A percentile compares a stretch with the other conserved stretches of the same genome.
These are phyloP conservation scores for Trididemnum miniatum DNA, from an alignment of 23 tunicate species.

Conservation along the genomic window DNA sequence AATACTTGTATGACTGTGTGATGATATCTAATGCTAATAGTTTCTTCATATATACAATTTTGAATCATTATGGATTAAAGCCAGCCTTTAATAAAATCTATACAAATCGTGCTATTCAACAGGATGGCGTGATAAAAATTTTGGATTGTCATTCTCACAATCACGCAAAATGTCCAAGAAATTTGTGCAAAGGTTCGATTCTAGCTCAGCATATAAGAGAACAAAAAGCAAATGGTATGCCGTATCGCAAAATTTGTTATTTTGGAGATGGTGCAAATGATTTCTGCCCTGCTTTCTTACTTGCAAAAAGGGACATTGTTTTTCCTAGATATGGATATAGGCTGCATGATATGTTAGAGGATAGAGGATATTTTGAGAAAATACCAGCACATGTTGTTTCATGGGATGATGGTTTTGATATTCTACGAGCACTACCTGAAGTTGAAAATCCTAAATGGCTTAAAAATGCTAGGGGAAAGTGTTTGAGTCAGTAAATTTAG, in stretches of 20 bases:
- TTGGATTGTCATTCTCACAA: slow-evolving; percentile 43
- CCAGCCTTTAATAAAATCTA: slow-evolving; percentile 10
- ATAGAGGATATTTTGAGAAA: too few relatives aligned
- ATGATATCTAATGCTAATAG: slow-evolving; percentile 60
- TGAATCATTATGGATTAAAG: not conserved
- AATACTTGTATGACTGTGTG: slow-evolving; percentile 44
- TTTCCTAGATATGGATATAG: slow-evolving; percentile 49
- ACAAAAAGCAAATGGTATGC: not conserved
- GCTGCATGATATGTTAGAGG: slow-evolving; percentile 9
- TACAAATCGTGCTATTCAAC: slow-evolving; percentile 36
- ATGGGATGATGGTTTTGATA: too few relatives aligned
- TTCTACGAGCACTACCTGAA: too few relatives aligned
- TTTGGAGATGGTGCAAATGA: slow-evolving; percentile 74
- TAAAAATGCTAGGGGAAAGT: too few relatives aligned
- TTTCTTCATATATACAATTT: slow-evolving; percentile 44
- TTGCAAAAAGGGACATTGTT: slow-evolving; percentile 24
- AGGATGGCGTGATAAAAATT: not conserved
- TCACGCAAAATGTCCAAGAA: slow-evolving; percentile 51
- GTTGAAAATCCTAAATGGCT: too few relatives aligned
- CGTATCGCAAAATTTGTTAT: slow-evolving; percentile 36
- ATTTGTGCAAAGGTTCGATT: slow-evolving; percentile 58
- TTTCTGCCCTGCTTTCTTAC: slow-evolving; percentile 40
- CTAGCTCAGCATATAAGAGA: slow-evolving; percentile 11
- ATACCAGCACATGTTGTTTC: too few relatives aligned
- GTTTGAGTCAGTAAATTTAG: too few relatives aligned